Conservation (phyloP, 2,797 vertebrate species). For the Euthynnus affinis region DNA sequence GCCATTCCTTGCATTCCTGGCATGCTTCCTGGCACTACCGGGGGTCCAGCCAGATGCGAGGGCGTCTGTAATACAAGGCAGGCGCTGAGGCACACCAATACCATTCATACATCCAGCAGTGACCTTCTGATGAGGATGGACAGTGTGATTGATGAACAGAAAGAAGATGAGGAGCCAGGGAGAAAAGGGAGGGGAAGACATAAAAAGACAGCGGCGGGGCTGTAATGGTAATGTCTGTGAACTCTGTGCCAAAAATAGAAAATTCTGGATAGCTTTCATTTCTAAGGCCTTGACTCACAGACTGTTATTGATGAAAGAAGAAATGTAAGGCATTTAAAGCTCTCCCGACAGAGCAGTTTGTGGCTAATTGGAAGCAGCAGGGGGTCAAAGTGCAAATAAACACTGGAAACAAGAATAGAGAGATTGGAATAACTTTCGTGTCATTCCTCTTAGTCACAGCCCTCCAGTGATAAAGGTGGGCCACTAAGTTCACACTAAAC, state of each 20-base stretch:
- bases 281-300: slow-evolving; percentile 72
- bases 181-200: slow-evolving; percentile 54
- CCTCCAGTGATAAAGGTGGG: slow-evolving; percentile 45
- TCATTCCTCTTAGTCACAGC: slow-evolving; percentile 75
- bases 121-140: slow-evolving; percentile 62
- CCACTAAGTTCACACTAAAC: slow-evolving; percentile 42
- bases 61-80: slow-evolving; percentile 80
- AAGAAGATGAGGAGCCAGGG: slow-evolving; percentile 52
- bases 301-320: slow-evolving; percentile 75
- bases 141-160: slow-evolving; percentile 72
- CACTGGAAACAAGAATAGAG: slow-evolving; percentile 63
- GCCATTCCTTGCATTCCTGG: slow-evolving; percentile 85
- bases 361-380: slow-evolving; percentile 72
- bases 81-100: slow-evolving; percentile 54
- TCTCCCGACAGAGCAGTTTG: slow-evolving; percentile 58
- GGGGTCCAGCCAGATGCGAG: slow-evolving; percentile 74
- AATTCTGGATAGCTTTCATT: slow-evolving; percentile 70
- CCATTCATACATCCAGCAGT: slow-evolving; percentile 50
- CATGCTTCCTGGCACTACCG: slow-evolving; percentile 75
- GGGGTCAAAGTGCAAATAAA: slow-evolving; percentile 73
- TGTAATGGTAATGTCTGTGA: slow-evolving; percentile 63
- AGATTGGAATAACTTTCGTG: slow-evolving; percentile 73
- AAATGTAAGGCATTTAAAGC: slow-evolving; percentile 64
- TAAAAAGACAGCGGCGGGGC: slow-evolving; percentile 50
- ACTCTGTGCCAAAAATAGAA: slow-evolving; percentile 80